Base-by-base conservation (phyloP, 2,113 vertebrate species). In the Tenrec ecaudatus region DNA sequence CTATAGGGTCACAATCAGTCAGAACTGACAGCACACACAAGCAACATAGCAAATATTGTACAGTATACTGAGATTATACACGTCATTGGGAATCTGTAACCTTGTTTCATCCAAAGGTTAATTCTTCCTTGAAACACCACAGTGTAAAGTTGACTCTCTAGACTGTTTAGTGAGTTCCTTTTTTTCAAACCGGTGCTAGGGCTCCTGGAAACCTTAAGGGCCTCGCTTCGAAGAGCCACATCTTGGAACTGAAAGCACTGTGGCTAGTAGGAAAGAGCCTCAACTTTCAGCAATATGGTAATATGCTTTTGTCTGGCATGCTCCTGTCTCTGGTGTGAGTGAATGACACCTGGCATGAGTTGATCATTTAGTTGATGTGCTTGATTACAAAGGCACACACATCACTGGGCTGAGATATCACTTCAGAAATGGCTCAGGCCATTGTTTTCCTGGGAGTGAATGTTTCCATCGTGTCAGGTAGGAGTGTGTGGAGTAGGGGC, bases 361-460 rank as follows among this genome's bases (percentile, higher is more conserved):
- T 47, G 47, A 47, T 43, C 14, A 82, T 31, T 27, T 69, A 71
- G 29, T 19, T 2, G 29, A 25, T 12, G 14, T 2, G 11, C 40
- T 64, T 73, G 38, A 73, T 47, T 22, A 38, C 68, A 25, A 38
- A 62, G 53, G 38, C 82, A 14, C 11, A 20, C 25, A 1, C 22
- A 3, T 31, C 23, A 1, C 68, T 58, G 25, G 47, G 23, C 58
- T 2, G 23, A 25, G 22, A 27, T 16, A 17, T 60, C 62, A 29
- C 12, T 14, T 15, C 31, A 47, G 64, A 66, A 66, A 33, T 16
- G 1, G 0, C 1, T 0, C 47, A 23, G 29, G 19, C 17, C 76
- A 69, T 36, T 0, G 1, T 31, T 68, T 0, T 1, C 0, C 60
- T n/a, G 60, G 2, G 25, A 31, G 27, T 4, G 1, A 66, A 12